phyloP scores from a whole-genome alignment of 2,113 vertebrate genomes.

The Muntiacus muntjak region DNA sequence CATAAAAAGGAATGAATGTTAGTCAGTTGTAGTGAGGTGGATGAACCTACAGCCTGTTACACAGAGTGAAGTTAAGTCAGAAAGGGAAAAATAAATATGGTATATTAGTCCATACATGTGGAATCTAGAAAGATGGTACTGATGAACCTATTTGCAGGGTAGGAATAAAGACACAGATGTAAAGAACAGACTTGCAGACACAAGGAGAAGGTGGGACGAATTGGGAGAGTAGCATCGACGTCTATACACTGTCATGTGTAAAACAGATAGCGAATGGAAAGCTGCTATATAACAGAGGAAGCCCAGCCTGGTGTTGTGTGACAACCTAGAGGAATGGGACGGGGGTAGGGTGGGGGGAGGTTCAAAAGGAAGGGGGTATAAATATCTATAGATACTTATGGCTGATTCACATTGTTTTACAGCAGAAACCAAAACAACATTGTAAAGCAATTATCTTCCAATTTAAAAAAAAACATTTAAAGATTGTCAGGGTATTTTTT shows the following conservation, averaged over 20 bases:
- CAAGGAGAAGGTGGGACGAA: neutral
- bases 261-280: neutral
- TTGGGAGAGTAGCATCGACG: accelerated
- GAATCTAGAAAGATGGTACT: neutral
- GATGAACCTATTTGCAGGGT: neutral
- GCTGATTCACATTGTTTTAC: neutral
- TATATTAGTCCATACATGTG: neutral
- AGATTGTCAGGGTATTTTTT: neutral
- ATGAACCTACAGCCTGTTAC: neutral
- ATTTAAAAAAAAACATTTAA: neutral
- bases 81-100: neutral
- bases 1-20: neutral
- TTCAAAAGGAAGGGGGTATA: neutral
- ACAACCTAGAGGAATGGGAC: neutral
- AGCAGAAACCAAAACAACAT: neutral
- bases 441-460: neutral
- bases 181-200: neutral
- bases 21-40: neutral
- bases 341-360: neutral
- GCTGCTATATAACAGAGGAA: neutral
- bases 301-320: neutral
- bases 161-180: neutral
- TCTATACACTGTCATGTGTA: neutral
- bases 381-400: neutral
- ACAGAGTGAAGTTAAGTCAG: neutral